Percentiles rank a stretch among this genome's conserved stretches.
Evolutionary conservation across 2,888 invertebrate genomes (phyloP).

Genomic region (Melanostoma scalare): DNA sequence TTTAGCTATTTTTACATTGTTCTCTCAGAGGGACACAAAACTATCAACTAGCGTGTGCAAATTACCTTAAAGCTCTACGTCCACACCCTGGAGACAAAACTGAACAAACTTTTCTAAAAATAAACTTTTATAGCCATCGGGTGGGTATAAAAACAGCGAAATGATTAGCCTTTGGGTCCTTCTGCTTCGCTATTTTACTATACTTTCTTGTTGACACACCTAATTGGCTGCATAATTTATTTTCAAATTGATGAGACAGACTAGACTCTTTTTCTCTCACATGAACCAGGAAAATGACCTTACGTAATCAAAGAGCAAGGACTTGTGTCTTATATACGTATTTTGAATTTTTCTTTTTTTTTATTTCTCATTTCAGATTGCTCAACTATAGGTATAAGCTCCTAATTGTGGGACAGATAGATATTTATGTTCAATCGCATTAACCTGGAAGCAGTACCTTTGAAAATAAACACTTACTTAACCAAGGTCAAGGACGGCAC

Average conservation of each 20-base stretch:
- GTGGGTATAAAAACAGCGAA: constrained; percentile 32
- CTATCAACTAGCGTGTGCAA: constrained; percentile 56
- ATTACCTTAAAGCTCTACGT: constrained; percentile 34
- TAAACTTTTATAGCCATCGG: constrained; percentile 41
- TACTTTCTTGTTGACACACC: constrained; percentile 53
- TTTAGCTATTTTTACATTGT: constrained; percentile 41
- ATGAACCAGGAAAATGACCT: constrained; percentile 21
- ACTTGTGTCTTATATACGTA: background rate
- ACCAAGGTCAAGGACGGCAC: constrained; percentile 17
- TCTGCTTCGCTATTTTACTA: constrained; percentile 44
- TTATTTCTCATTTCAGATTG: constrained; percentile 55
- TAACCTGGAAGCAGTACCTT: background rate
- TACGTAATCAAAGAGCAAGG: constrained; percentile 17
- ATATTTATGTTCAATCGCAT: constrained; percentile 12
- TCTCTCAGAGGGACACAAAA: constrained; percentile 5
- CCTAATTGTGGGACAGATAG: constrained; percentile 32
- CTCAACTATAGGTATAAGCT: constrained; percentile 53
- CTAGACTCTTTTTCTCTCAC: constrained; percentile 4
- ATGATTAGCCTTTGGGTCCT: constrained; percentile 50
- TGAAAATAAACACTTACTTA: too few relatives aligned
- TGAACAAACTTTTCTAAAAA: constrained; percentile 52
- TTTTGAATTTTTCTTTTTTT: constrained; percentile 8
- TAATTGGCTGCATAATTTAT: constrained; percentile 49
- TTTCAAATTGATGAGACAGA: constrained; percentile 27
- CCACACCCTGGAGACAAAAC: constrained; percentile 25